Percentiles rank a stretch among this genome's conserved stretches.
Conservation (phyloP, 2,888 invertebrate species). For the Morinoia aosen region DNA sequence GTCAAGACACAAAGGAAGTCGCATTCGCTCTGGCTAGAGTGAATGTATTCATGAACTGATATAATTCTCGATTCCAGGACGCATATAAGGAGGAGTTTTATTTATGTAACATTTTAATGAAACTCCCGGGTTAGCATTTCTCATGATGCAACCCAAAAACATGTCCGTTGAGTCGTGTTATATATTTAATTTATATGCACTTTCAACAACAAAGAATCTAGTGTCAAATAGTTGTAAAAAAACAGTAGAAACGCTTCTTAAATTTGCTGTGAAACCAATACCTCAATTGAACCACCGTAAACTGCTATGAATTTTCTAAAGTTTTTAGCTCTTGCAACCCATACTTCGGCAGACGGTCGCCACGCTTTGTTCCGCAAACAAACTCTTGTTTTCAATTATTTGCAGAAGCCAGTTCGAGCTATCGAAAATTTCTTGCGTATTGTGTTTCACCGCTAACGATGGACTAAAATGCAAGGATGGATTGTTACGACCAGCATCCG, state of each 20-base stretch:
- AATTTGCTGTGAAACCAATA: neutral
- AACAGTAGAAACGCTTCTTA: neutral
- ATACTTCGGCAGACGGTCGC: neutral
- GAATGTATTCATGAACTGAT: neutral
- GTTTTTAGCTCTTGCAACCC: neutral
- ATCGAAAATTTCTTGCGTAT: conserved; percentile 39
- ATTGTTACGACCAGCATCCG: neutral
- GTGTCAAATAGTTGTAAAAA: neutral
- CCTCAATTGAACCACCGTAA: neutral
- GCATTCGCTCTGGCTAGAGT: neutral
- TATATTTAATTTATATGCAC: neutral
- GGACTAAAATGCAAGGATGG: conserved; percentile 15
- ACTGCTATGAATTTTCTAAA: neutral
- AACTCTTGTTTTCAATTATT: conserved; percentile 48
- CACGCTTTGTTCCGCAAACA: neutral
- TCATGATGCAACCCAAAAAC: neutral
- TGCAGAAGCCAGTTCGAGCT: conserved; percentile 23
- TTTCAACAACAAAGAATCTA: neutral
- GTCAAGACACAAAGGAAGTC: neutral
- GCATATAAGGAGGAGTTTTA: too few species aligned
- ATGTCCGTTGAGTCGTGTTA: neutral
- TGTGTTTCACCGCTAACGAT: conserved; percentile 41
- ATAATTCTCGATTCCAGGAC: too few species aligned
- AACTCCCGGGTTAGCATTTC: too few species aligned
- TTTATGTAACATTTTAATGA: too few species aligned